Conservation (phyloP, 35 echinoderm and acorn worm genomes). For the Heliocidaris tuberculata region DNA sequence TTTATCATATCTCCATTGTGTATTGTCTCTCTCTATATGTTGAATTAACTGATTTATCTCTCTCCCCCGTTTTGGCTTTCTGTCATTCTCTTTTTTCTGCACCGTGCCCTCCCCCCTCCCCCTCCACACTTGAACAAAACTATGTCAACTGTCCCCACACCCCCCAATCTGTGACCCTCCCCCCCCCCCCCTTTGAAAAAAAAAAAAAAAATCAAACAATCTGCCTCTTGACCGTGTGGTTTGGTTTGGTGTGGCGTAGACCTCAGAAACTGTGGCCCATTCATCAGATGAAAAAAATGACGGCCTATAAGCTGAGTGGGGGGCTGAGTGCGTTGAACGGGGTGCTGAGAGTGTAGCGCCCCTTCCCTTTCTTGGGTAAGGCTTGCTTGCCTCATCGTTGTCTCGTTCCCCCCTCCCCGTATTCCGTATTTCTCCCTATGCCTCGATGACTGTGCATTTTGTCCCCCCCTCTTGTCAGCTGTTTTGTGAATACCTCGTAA, state of each 20-base stretch:
- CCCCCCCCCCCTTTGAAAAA: neutral
- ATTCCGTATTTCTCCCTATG: neutral
- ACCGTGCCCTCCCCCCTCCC: neutral
- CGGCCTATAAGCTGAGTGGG: slow-evolving; percentile 48
- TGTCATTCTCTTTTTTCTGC: neutral
- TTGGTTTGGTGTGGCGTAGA: neutral
- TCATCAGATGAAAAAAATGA: slow-evolving; percentile 47
- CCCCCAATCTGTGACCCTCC: neutral
- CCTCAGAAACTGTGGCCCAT: slow-evolving; percentile 37
- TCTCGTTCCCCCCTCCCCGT: neutral
- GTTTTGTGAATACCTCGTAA: neutral
- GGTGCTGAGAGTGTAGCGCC: slow-evolving; percentile 44
- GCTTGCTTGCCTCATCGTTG: slow-evolving; percentile 13
- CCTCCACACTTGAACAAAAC: neutral
- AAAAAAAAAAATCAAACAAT: neutral
- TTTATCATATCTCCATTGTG: neutral
- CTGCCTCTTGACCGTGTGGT: neutral
- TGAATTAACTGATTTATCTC: neutral
- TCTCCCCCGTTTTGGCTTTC: neutral
- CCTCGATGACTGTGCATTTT: neutral
- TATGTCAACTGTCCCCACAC: neutral
- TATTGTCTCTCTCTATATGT: neutral
- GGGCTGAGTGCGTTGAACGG: slow-evolving; percentile 41
- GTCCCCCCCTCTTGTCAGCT: neutral
- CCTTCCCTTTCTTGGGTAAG: slow-evolving; percentile 35